These are phyloP conservation scores for Pluvianellus socialis DNA, from an alignment of 2,113 vertebrate genomes.

Conservation along the genomic window DNA sequence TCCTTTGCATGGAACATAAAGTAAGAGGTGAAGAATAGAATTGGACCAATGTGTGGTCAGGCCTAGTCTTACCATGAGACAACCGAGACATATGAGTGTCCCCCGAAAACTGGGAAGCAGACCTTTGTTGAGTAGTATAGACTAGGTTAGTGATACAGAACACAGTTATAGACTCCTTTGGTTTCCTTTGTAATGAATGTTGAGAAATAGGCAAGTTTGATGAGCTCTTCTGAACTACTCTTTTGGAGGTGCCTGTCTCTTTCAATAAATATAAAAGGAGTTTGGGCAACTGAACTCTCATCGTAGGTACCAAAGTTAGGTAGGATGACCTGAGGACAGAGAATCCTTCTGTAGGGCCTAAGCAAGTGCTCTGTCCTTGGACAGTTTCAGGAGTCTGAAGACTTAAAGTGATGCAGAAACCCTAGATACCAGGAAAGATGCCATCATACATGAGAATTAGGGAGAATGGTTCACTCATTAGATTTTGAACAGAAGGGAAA, in stretches of 20 bases:
- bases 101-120: background rate
- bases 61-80: background rate
- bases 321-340: background rate
- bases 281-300: background rate
- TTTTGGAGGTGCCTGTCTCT: background rate
- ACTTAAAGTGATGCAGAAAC: background rate
- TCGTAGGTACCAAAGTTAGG: background rate
- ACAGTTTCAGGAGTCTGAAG: background rate
- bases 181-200: background rate
- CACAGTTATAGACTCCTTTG: background rate
- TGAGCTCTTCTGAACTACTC: background rate
- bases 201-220: background rate
- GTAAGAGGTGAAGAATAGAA: background rate
- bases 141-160: background rate
- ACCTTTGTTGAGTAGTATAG: background rate
- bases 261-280: background rate
- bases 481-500: background rate
- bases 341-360: background rate
- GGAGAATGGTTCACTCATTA: background rate
- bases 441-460: background rate
- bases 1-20: background rate
- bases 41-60: background rate
- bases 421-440: background rate
- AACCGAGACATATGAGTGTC: background rate
- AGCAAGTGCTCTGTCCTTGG: background rate